Percentiles rank a stretch among this genome's conserved stretches.
phyloP scores from a whole-genome alignment of 2,113 vertebrate species.

The Indicator indicator region DNA sequence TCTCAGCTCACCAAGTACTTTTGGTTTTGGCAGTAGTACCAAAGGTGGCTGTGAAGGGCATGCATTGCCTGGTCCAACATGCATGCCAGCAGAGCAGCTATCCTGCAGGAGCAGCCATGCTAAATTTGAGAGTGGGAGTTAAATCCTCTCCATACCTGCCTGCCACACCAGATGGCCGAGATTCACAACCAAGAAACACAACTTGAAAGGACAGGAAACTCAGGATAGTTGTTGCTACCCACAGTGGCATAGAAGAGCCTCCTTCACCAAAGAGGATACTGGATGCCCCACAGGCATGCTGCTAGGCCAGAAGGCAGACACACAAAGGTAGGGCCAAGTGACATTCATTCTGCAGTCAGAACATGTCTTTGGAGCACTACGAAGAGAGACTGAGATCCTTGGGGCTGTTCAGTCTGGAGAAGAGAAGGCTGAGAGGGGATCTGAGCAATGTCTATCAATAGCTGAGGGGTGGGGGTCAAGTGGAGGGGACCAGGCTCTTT shows the following conservation, averaged over 20 bases:
- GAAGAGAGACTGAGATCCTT: no score
- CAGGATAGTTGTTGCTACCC: not conserved
- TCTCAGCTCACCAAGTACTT: not conserved
- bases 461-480: no score
- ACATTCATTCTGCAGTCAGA: not conserved
- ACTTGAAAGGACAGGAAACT: not conserved
- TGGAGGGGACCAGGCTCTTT: no score
- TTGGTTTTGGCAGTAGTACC: not conserved
- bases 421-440: no score
- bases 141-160: not conserved
- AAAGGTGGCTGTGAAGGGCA: not conserved
- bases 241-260: fast-evolving
- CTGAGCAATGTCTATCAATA: no score
- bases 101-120: not conserved
- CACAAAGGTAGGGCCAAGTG: not conserved
- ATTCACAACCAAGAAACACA: not conserved
- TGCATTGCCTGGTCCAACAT: not conserved
- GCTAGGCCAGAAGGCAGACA: not conserved
- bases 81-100: not conserved
- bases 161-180: not conserved
- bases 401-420: no score
- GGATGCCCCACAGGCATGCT: not conserved
- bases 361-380: not conserved
- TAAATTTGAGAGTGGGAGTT: not conserved
- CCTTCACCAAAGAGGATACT: not conserved